Evolutionary conservation across 1,140 invertebrate genomes (phyloP).

Genomic region (Pachyrhynchus sulphureomaculatus): DNA sequence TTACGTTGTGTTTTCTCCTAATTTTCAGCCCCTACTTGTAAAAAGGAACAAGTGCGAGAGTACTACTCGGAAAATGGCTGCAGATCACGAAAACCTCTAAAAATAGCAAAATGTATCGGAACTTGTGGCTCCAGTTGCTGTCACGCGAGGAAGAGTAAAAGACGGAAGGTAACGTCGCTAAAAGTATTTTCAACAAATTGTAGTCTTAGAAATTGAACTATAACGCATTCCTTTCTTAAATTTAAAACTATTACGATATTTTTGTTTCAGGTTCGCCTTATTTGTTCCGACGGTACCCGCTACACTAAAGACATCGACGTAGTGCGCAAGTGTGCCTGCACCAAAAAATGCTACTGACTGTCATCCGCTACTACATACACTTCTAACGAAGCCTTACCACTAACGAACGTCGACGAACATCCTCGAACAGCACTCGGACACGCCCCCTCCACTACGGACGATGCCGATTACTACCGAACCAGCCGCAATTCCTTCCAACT

Average conservation of each 20-base stretch:
- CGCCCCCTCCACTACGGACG: neutral
- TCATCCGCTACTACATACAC: slow-evolving; percentile 51
- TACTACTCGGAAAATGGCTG: slow-evolving; percentile 89
- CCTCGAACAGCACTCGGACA: slow-evolving; percentile 19
- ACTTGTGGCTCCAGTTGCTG: slow-evolving; percentile 64
- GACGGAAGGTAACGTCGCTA: slow-evolving; percentile 91
- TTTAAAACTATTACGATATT: too few species aligned
- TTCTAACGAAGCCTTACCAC: slow-evolving; percentile 45
- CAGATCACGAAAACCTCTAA: slow-evolving; percentile 82
- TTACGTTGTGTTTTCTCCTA: too few species aligned
- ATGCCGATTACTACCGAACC: neutral
- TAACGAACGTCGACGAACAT: slow-evolving; percentile 30
- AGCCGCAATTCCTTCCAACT: slow-evolving; percentile 6
- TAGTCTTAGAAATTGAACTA: too few species aligned
- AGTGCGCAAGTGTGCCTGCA: slow-evolving; percentile 89
- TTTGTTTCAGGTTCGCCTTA: slow-evolving; percentile 85
- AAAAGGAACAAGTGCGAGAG: slow-evolving; percentile 86
- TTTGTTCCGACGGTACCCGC: slow-evolving; percentile 88
- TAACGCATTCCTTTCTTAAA: too few species aligned
- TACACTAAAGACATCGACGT: slow-evolving; percentile 96
- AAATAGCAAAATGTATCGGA: slow-evolving; percentile 81
- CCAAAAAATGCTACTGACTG: slow-evolving; percentile 77
- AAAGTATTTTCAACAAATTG: too few species aligned
- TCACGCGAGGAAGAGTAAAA: slow-evolving; percentile 86
- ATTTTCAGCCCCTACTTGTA: slow-evolving; percentile 73